Percentiles rank a stretch among this genome's conserved stretches.
phyloP scores from a whole-genome alignment of 1,140 invertebrate genomes.

The Lepeophtheirus salmonis region DNA sequence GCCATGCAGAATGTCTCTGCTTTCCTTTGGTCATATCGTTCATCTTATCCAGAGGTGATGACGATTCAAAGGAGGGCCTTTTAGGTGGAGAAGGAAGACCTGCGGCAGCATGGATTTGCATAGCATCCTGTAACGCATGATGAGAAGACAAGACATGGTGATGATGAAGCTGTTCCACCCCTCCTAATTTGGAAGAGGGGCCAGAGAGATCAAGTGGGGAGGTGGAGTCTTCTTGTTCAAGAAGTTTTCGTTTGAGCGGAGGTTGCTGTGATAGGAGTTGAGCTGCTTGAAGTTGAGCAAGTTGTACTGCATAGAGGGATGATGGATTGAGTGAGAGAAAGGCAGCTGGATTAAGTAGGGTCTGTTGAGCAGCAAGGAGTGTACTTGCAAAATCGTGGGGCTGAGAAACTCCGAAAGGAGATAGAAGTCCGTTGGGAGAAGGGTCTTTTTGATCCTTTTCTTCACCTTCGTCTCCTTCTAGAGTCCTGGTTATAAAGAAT shows the following conservation, averaged over 20 bases:
- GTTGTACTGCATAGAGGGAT: not conserved
- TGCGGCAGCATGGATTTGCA: too few species aligned
- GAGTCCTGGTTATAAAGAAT: too few species aligned
- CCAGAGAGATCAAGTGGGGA: not conserved
- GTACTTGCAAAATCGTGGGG: not conserved
- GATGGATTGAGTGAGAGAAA: not conserved
- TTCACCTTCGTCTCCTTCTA: too few species aligned
- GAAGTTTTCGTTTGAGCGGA: not conserved
- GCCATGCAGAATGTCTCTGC: constrained; percentile 41
- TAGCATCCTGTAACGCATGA: too few species aligned
- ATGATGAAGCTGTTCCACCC: too few species aligned
- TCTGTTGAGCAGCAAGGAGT: not conserved
- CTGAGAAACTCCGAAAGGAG: too few species aligned
- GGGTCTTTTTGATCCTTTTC: too few species aligned
- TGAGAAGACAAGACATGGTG: too few species aligned
- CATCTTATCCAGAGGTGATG: not conserved
- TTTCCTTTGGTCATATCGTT: not conserved
- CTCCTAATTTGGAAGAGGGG: not conserved
- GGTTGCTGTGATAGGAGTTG: not conserved
- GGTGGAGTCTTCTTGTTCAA: not conserved
- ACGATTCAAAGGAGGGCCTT: too few species aligned
- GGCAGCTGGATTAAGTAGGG: not conserved
- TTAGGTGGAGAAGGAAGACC: not conserved
- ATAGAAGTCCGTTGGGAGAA: too few species aligned
- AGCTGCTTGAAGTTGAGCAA: constrained; percentile 4